Percentiles rank a stretch among this genome's conserved stretches.
phyloP scores from a whole-genome alignment of 2,888 invertebrate genomes.

The Pseudococcus longispinus region DNA sequence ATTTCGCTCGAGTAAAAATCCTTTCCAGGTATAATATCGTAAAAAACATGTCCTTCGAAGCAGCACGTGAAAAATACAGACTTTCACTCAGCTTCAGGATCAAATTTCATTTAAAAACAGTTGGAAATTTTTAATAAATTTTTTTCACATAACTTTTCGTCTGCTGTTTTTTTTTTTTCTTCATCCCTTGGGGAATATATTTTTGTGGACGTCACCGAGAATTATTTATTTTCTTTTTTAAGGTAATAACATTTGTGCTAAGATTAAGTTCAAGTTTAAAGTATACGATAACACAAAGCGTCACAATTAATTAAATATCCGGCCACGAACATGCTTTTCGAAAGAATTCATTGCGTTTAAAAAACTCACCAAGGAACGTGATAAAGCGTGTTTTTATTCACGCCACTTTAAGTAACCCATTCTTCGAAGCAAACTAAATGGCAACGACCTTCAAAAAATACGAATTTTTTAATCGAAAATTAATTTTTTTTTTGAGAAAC shows the following conservation, averaged over 20 bases:
- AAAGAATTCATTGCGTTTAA: background rate
- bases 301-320: constrained; percentile 7
- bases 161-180: background rate
- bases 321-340: constrained; percentile 1
- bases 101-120: background rate
- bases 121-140: background rate
- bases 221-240: background rate
- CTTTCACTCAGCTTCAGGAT: background rate
- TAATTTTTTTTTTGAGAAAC: background rate
- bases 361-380: background rate
- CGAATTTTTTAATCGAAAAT: background rate
- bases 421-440: background rate
- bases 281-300: background rate
- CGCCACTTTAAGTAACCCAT: background rate
- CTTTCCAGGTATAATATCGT: background rate
- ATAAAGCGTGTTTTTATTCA: background rate
- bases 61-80: background rate
- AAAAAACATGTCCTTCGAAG: background rate
- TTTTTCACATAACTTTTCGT: background rate
- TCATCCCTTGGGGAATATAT: background rate
- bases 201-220: background rate
- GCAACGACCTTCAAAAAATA: background rate
- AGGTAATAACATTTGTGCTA: background rate
- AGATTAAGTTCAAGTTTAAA: constrained; percentile 13
- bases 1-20: background rate